Evolutionary conservation across 2,797 vertebrate genomes (phyloP).

Genomic region (Artibeus lituratus): DNA sequence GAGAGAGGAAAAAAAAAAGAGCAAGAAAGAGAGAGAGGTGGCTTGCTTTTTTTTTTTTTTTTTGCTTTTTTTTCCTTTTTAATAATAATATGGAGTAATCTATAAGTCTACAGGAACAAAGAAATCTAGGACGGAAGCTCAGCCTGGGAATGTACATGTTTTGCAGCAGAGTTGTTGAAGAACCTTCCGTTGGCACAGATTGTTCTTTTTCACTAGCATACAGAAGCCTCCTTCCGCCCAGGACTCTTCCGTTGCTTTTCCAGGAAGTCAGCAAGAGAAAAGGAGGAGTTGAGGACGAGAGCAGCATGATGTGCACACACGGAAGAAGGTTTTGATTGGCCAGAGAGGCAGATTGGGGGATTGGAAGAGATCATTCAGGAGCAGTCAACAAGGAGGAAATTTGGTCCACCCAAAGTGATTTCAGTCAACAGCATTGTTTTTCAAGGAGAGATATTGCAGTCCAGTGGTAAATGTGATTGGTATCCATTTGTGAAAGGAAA

Average conservation of each 20-base stretch:
- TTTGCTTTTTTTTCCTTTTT: slow-evolving; percentile 63
- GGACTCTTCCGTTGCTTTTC: slow-evolving; percentile 99
- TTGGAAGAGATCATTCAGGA: slow-evolving; percentile 89
- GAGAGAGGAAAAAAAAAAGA: slow-evolving; percentile 45
- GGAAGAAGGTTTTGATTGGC: slow-evolving; percentile 89
- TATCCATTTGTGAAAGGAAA: slow-evolving; percentile 88
- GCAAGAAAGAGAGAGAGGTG: slow-evolving; percentile 82
- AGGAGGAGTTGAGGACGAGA: slow-evolving; percentile 84
- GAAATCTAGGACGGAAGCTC: slow-evolving; percentile 84
- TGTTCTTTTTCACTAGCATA: slow-evolving; percentile 99
- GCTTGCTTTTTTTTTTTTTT: slow-evolving; percentile 69
- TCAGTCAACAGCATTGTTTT: slow-evolving; percentile 85
- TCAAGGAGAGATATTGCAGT: slow-evolving; percentile 85
- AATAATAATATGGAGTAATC: slow-evolving; percentile 84
- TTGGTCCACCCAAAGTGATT: slow-evolving; percentile 90
- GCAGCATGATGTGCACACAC: slow-evolving; percentile 78
- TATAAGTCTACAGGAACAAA: slow-evolving; percentile 89
- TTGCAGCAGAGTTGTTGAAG: slow-evolving; percentile 99
- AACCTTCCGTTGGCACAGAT: slow-evolving; percentile 99
- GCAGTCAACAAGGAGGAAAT: slow-evolving; percentile 89
- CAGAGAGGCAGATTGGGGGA: slow-evolving; percentile 87
- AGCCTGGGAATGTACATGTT: slow-evolving; percentile 98
- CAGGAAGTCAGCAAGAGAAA: slow-evolving; percentile 84
- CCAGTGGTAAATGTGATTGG: slow-evolving; percentile 85
- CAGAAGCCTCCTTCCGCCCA: slow-evolving; percentile 99